Conservation (phyloP, 2,888 invertebrate genomes). For the Elegia similella region DNA sequence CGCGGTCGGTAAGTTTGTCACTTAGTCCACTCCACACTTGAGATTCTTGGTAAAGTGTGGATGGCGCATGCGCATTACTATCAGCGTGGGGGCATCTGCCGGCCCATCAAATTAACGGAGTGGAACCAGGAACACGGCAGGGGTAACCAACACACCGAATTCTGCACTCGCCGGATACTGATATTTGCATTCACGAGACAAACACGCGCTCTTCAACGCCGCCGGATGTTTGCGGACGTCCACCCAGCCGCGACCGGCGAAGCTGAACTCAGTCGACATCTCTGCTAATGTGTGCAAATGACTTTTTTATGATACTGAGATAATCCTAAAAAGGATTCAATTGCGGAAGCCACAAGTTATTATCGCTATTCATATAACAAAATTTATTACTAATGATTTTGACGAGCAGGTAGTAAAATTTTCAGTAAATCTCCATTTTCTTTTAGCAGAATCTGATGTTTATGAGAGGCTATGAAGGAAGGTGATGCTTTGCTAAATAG, state of each 20-base stretch:
- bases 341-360: conserved; percentile 21
- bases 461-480: neutral
- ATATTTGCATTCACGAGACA: conserved; percentile 50
- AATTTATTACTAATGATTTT: conserved; percentile 15
- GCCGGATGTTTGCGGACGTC: conserved; percentile 42
- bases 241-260: conserved; percentile 44
- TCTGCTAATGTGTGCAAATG: conserved; percentile 33
- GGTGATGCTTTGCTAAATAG: conserved; percentile 16
- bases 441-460: neutral
- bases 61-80: conserved; percentile 36
- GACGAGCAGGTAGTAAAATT: conserved; percentile 3
- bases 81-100: conserved; percentile 59
- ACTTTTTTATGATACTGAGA: conserved; percentile 25
- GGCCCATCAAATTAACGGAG: conserved; percentile 62
- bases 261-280: conserved; percentile 35
- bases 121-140: conserved; percentile 52
- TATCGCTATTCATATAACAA: conserved; percentile 14
- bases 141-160: conserved; percentile 43
- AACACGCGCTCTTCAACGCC: conserved; percentile 36
- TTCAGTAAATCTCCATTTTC: neutral
- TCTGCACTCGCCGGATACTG: conserved; percentile 54
- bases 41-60: conserved; percentile 36
- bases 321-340: conserved; percentile 21
- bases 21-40: neutral
- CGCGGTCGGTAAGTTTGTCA: neutral